These are phyloP conservation scores for Gallinago paraguaiae DNA, from an alignment of 2,113 vertebrate genomes.

Conservation along the genomic window DNA sequence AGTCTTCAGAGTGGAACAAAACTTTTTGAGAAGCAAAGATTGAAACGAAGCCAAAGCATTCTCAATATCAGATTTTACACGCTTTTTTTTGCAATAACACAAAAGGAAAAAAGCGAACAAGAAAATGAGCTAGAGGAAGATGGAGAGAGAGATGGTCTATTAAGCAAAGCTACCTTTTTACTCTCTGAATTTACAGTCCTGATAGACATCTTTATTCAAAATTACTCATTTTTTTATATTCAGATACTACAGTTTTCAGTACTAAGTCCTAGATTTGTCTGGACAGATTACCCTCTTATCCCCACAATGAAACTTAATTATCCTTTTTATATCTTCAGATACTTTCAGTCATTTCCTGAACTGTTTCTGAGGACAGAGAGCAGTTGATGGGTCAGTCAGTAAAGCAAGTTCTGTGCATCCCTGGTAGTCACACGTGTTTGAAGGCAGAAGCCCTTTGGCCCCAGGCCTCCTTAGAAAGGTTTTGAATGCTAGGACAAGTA, in stretches of 20 bases:
- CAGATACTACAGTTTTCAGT: conserved; percentile 41
- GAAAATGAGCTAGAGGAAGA: conserved; percentile 49
- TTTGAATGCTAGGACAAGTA: neutral
- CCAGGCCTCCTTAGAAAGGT: neutral
- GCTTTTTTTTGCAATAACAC: neutral
- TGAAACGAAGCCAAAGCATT: conserved; percentile 29
- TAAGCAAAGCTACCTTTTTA: conserved; percentile 27
- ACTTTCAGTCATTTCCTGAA: conserved; percentile 25
- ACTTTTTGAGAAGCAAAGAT: neutral
- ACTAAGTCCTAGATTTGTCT: conserved; percentile 34
- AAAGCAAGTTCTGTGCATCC: neutral
- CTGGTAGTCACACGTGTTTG: neutral
- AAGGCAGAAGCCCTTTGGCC: neutral
- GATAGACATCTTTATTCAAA: conserved; percentile 54
- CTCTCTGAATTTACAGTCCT: conserved; percentile 28
- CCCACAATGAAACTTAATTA: conserved; percentile 57
- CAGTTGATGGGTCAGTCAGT: neutral
- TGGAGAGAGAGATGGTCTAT: conserved; percentile 33
- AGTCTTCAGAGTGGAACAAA: conserved; percentile 26
- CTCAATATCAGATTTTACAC: neutral
- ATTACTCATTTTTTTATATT: conserved; percentile 49
- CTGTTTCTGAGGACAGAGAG: neutral
- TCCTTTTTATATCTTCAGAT: conserved; percentile 41
- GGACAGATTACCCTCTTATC: conserved; percentile 57
- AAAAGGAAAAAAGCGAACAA: conserved; percentile 30